phyloP scores from a whole-genome alignment of 2,113 vertebrate genomes.

The Bostrychus sinensis region DNA sequence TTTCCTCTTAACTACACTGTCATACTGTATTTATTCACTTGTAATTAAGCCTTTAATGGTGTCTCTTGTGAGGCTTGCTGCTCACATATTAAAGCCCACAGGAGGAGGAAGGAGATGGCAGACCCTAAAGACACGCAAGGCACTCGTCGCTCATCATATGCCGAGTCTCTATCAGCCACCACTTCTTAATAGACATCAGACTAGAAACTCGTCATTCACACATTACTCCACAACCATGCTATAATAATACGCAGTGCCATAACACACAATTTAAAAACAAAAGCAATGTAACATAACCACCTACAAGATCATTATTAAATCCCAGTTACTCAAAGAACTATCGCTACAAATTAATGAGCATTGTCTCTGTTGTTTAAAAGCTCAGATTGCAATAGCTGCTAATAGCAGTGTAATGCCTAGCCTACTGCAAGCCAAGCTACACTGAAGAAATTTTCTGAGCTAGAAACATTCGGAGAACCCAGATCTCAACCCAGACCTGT shows the following conservation, averaged over 20 bases:
- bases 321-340: too few species aligned
- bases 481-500: too few species aligned
- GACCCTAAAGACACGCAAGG: slow-evolving; percentile 32
- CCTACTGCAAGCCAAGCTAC: slow-evolving; percentile 5
- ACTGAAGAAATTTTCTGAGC: slow-evolving; percentile 5
- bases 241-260: too few species aligned
- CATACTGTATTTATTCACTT: slow-evolving; percentile 72
- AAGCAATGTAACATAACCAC: neutral
- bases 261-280: neutral
- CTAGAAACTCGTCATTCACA: slow-evolving; percentile 13
- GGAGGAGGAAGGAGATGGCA: slow-evolving; percentile 44
- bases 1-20: slow-evolving; percentile 69
- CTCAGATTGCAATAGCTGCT: slow-evolving; percentile 32
- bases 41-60: slow-evolving; percentile 73
- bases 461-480: too few species aligned
- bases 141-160: slow-evolving; percentile 5
- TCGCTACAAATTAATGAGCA: too few species aligned
- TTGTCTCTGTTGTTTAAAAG: slow-evolving; percentile 33
- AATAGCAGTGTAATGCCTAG: slow-evolving; percentile 34
- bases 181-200: slow-evolving; percentile 19
- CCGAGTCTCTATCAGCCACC: slow-evolving; percentile 8
- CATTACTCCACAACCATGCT: slow-evolving; percentile 3
- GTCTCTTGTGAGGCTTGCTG: slow-evolving; percentile 53
- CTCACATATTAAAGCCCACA: slow-evolving; percentile 61
- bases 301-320: too few species aligned